Evolutionary conservation across 2,113 vertebrate species (phyloP).

Genomic region (Burhinus oedicnemus): DNA sequence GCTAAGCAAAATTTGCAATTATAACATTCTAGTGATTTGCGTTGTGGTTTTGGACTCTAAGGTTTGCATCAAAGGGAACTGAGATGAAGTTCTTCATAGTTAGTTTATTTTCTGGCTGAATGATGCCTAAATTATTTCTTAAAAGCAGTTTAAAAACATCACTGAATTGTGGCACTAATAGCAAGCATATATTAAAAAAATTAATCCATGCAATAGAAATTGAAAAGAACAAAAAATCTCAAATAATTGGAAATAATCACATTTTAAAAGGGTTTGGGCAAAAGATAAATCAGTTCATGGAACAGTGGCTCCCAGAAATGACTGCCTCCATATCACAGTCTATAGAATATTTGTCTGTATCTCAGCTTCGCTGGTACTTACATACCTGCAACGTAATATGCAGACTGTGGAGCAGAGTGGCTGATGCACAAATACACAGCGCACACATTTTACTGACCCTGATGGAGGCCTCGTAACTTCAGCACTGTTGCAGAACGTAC

Average conservation of each 20-base stretch:
- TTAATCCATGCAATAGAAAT: neutral
- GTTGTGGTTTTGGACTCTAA: neutral
- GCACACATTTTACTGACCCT: neutral
- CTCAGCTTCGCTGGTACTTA: neutral
- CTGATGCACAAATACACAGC: neutral
- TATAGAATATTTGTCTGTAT: neutral
- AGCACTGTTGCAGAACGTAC: neutral
- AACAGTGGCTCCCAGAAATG: neutral
- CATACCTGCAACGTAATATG: rapidly evolving
- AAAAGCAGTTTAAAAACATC: neutral
- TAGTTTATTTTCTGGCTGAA: neutral
- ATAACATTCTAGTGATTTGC: neutral
- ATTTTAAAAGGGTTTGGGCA: neutral
- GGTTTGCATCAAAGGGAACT: neutral
- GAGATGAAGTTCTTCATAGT: neutral
- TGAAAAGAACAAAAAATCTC: neutral
- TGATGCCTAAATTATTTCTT: neutral
- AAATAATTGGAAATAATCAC: neutral
- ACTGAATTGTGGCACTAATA: neutral
- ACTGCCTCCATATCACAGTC: neutral
- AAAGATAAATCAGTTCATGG: neutral
- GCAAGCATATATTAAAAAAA: neutral
- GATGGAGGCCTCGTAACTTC: neutral
- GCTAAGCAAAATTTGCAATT: neutral
- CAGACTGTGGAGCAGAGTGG: rapidly evolving